These are phyloP conservation scores for Meloidogyne floridensis DNA, from an alignment of 1,140 invertebrate genomes.

Conservation along the genomic window DNA sequence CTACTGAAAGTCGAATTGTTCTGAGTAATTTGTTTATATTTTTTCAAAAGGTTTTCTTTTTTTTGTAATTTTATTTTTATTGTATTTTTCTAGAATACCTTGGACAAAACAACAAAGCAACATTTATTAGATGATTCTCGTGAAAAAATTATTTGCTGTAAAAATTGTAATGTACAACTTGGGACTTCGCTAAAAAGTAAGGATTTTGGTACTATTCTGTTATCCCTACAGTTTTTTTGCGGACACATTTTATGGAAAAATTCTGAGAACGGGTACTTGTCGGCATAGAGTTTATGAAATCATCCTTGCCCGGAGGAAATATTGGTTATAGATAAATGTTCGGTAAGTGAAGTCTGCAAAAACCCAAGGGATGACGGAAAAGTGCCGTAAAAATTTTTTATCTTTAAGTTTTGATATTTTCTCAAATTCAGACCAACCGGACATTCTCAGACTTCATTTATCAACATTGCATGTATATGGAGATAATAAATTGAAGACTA, in stretches of 20 bases:
- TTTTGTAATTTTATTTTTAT: neutral
- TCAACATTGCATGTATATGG: conserved; percentile 18
- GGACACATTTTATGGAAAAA: too few species aligned
- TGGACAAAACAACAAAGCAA: neutral
- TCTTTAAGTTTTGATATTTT: conserved; percentile 14
- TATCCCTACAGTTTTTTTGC: too few species aligned
- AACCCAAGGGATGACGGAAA: too few species aligned
- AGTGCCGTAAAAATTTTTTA: neutral
- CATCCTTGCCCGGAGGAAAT: too few species aligned
- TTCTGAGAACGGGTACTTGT: too few species aligned
- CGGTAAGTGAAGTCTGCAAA: too few species aligned
- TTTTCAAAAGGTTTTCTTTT: conserved; percentile 29
- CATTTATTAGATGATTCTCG: neutral
- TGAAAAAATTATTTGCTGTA: conserved; percentile 21
- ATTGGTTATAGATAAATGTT: too few species aligned
- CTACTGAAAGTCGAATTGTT: conserved; percentile 37
- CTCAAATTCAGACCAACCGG: conserved; percentile 7
- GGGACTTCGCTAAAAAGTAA: conserved; percentile 40
- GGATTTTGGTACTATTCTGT: neutral
- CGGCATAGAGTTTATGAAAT: too few species aligned
- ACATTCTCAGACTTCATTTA: conserved; percentile 33
- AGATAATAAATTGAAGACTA: conserved; percentile 17
- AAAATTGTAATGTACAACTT: conserved; percentile 37
- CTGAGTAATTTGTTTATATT: conserved; percentile 46
- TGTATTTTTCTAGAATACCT: neutral